Conservation (phyloP, 2,113 vertebrate species). For the Silurus meridionalis region DNA sequence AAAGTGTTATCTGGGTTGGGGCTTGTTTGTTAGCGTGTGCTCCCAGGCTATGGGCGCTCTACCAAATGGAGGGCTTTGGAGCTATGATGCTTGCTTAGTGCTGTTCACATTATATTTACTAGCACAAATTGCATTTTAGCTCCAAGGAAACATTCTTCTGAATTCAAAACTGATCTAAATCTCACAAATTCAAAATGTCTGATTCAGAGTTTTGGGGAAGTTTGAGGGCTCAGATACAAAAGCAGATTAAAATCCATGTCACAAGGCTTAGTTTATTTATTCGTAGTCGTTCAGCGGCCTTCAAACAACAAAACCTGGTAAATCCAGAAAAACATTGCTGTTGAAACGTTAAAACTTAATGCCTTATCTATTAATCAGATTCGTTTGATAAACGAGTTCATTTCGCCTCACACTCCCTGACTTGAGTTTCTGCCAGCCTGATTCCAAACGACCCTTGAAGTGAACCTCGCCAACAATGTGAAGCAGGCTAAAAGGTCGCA, state of each 20-base stretch:
- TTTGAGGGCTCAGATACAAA: background rate
- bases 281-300: too few species aligned
- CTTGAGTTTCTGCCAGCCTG: background rate
- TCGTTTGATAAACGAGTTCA: background rate
- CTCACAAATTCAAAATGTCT: background rate
- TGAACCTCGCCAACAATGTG: background rate
- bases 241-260: background rate
- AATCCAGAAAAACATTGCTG: too few species aligned
- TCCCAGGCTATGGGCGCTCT: background rate
- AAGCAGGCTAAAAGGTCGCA: background rate
- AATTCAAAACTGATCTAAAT: too few species aligned
- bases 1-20: background rate
- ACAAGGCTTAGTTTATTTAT: background rate
- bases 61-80: background rate
- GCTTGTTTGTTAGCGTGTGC: background rate
- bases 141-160: too few species aligned
- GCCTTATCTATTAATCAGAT: background rate
- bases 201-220: background rate
- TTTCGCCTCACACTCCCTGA: background rate
- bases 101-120: background rate
- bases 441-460: background rate
- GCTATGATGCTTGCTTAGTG: background rate
- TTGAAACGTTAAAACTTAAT: background rate
- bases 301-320: too few species aligned
- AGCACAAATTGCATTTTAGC: background rate